phyloP scores from a whole-genome alignment of 2,888 invertebrate genomes.

The Ectemnius lituratus region DNA sequence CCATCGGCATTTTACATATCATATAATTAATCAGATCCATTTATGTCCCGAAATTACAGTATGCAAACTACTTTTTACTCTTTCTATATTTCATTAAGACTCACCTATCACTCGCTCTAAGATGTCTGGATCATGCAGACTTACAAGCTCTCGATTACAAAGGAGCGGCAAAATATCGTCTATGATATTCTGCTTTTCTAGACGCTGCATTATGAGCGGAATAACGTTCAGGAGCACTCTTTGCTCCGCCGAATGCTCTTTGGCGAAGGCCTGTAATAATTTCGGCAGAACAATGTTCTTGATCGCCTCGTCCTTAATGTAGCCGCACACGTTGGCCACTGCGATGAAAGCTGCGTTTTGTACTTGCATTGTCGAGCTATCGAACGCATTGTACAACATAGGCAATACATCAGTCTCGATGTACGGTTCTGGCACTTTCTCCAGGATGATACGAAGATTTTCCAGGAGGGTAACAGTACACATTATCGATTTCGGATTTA shows the following conservation, averaged over 20 bases:
- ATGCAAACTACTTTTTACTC: not conserved
- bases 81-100: slow-evolving; percentile 77
- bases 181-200: slow-evolving; percentile 92
- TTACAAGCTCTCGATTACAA: slow-evolving; percentile 83
- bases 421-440: slow-evolving; percentile 90
- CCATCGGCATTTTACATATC: not conserved
- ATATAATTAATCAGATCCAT: too few species aligned
- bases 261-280: slow-evolving; percentile 86
- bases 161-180: slow-evolving; percentile 95
- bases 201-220: slow-evolving; percentile 88
- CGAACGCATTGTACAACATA: slow-evolving; percentile 91
- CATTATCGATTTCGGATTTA: slow-evolving; percentile 88
- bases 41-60: too few species aligned
- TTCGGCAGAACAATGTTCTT: slow-evolving; percentile 89
- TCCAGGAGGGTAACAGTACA: slow-evolving; percentile 93
- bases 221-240: slow-evolving; percentile 89
- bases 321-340: slow-evolving; percentile 90
- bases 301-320: slow-evolving; percentile 89
- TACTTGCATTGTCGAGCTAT: slow-evolving; percentile 92
- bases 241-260: slow-evolving; percentile 88
- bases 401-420: slow-evolving; percentile 90
- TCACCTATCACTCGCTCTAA: slow-evolving; percentile 95
- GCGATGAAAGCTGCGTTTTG: slow-evolving; percentile 95
- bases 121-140: slow-evolving; percentile 92
- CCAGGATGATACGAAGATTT: slow-evolving; percentile 92